These are phyloP conservation scores for Scatophagus argus DNA, from an alignment of 2,113 vertebrate species.

Conservation along the genomic window DNA sequence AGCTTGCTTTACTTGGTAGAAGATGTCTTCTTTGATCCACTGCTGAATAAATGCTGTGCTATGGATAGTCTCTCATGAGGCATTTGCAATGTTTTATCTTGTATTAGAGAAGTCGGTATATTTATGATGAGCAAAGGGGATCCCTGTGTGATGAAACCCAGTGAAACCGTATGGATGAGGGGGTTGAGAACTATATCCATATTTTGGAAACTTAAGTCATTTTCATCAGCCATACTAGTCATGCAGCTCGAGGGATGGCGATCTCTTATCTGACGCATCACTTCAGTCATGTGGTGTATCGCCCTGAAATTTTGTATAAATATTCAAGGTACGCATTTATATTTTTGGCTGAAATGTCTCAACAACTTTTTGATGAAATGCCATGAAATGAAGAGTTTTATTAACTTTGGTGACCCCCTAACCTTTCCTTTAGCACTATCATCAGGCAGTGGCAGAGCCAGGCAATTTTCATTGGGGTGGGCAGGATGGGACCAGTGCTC, in stretches of 20 bases:
- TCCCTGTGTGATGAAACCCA: slow-evolving; percentile 34
- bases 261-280: background rate
- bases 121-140: slow-evolving; percentile 34
- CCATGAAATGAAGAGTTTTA: background rate
- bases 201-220: background rate
- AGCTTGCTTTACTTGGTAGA: slow-evolving; percentile 44
- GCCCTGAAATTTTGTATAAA: too few species aligned
- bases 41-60: slow-evolving; percentile 45
- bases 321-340: too few species aligned
- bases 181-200: background rate
- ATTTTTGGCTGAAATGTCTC: background rate
- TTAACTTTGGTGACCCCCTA: background rate
- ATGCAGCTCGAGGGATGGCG: background rate
- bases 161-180: slow-evolving; percentile 15
- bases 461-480: too few species aligned
- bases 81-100: slow-evolving; percentile 21
- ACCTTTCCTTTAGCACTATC: background rate
- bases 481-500: too few species aligned
- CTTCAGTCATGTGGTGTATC: too few species aligned
- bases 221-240: background rate
- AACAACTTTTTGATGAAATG: background rate
- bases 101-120: slow-evolving; percentile 11
- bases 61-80: slow-evolving; percentile 17
- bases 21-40: slow-evolving; percentile 55
- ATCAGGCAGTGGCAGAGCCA: too few species aligned